phyloP scores from a whole-genome alignment of 2,113 vertebrate species.

The Syngnathoides biaculeatus region DNA sequence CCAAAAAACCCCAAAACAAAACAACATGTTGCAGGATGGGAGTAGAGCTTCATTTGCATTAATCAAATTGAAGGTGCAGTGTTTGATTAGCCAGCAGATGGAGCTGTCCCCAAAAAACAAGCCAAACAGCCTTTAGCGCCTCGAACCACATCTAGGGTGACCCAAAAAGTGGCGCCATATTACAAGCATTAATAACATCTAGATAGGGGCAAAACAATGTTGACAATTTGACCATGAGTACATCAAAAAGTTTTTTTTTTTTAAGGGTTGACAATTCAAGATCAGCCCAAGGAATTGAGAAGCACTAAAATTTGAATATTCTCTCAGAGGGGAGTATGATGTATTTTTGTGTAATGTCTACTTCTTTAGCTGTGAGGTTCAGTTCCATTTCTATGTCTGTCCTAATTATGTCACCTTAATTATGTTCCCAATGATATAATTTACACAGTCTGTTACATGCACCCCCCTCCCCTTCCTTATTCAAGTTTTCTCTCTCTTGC shows the following conservation, averaged over 20 bases:
- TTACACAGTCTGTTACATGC: conserved; percentile 45
- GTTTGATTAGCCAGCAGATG: conserved; percentile 75
- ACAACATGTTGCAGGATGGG: conserved; percentile 11
- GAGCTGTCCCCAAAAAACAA: conserved; percentile 59
- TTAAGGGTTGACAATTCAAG: background rate
- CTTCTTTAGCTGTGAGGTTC: background rate
- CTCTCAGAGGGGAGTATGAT: background rate
- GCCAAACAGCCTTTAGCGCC: background rate
- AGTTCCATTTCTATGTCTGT: conserved; percentile 22
- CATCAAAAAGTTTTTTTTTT: too few relatives aligned
- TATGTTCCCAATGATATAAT: conserved; percentile 68
- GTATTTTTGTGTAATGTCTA: background rate
- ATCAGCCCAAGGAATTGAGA: background rate
- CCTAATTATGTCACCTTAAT: conserved; percentile 67
- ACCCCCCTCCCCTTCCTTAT: conserved; percentile 19
- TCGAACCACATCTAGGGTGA: conserved; percentile 16
- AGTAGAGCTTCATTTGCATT: conserved; percentile 39
- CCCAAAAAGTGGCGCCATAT: conserved; percentile 8
- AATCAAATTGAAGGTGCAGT: conserved; percentile 45
- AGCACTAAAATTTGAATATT: conserved; percentile 10
- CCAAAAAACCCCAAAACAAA: background rate
- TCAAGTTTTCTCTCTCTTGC: conserved; percentile 43
- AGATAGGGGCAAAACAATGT: background rate
- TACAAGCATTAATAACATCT: background rate
- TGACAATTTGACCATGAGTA: too few relatives aligned